These are phyloP conservation scores for Apoderus coryli DNA, from an alignment of 2,888 invertebrate species.

Conservation along the genomic window DNA sequence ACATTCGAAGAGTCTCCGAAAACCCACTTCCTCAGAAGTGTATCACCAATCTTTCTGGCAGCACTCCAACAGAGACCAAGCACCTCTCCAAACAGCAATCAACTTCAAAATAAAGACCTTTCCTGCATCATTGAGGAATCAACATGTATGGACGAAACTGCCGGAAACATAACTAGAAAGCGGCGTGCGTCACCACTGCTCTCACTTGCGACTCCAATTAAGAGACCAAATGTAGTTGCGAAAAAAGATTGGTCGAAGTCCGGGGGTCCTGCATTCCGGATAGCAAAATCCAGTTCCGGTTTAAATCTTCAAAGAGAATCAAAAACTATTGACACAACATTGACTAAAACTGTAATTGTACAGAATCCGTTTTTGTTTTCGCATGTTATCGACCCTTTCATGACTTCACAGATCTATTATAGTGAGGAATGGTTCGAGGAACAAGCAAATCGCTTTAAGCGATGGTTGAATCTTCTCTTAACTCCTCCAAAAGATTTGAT, in stretches of 20 bases:
- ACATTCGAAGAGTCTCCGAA: constrained; percentile 17
- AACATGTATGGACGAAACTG: no score
- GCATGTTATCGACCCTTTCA: constrained; percentile 23
- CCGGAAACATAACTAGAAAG: no score
- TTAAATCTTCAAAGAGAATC: constrained; percentile 16
- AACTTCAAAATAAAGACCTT: no score
- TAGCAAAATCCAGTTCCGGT: constrained; percentile 18
- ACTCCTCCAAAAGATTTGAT: constrained; percentile 61
- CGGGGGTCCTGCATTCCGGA: constrained; percentile 15
- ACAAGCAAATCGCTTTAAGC: constrained; percentile 56
- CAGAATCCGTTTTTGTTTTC: constrained; percentile 23
- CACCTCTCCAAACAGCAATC: no score
- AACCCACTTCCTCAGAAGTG: no score
- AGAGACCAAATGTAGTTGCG: no score
- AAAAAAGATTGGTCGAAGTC: constrained; percentile 20
- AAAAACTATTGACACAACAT: constrained; percentile 12
- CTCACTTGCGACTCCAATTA: no score
- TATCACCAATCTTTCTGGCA: no score
- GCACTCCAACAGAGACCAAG: no score
- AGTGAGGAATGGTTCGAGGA: constrained; percentile 52
- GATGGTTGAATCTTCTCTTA: constrained; percentile 65
- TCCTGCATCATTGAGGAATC: no score
- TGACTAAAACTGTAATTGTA: constrained; percentile 17
- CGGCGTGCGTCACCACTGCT: no score
- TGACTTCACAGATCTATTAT: constrained; percentile 47